Conservation (phyloP, 2,888 invertebrate genomes). For the Magallana nippona region DNA sequence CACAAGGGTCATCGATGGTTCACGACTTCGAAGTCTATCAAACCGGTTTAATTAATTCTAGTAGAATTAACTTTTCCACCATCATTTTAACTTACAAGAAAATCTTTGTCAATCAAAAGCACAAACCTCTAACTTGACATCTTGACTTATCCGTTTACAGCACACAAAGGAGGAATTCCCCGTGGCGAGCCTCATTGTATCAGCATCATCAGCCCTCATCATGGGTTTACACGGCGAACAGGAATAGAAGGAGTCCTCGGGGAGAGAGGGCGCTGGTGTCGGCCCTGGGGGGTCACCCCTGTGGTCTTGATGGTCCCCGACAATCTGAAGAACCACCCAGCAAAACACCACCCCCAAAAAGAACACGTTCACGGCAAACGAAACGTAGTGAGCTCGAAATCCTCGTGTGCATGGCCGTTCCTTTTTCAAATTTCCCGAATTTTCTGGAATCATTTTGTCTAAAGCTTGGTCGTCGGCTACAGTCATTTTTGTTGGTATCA, state of each 20-base stretch:
- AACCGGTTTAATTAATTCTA: too few species aligned
- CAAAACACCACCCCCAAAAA: not conserved
- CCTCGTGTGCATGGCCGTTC: too few species aligned
- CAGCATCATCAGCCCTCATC: not conserved
- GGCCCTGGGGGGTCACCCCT: not conserved
- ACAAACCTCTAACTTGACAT: not conserved
- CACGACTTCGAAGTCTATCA: too few species aligned
- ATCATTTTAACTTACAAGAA: too few species aligned
- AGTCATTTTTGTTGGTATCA: too few species aligned
- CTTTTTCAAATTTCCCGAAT: too few species aligned
- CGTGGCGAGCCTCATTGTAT: not conserved
- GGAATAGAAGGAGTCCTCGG: not conserved
- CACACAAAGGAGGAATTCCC: constrained; percentile 1
- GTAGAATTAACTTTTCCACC: too few species aligned
- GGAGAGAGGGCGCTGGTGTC: too few species aligned
- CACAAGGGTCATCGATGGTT: too few species aligned
- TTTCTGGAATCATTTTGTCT: too few species aligned
- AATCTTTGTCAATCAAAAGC: not conserved
- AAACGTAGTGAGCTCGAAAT: not conserved
- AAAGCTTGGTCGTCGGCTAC: too few species aligned
- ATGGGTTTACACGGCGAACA: constrained; percentile 33
- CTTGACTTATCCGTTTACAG: not conserved
- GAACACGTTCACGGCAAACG: not conserved
- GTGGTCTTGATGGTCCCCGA: not conserved
- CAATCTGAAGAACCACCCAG: not conserved